Evolutionary conservation across 2,113 vertebrate genomes (phyloP), one percentile per base, ranked within the genome.

Genomic region (Channa maculata): DNA sequence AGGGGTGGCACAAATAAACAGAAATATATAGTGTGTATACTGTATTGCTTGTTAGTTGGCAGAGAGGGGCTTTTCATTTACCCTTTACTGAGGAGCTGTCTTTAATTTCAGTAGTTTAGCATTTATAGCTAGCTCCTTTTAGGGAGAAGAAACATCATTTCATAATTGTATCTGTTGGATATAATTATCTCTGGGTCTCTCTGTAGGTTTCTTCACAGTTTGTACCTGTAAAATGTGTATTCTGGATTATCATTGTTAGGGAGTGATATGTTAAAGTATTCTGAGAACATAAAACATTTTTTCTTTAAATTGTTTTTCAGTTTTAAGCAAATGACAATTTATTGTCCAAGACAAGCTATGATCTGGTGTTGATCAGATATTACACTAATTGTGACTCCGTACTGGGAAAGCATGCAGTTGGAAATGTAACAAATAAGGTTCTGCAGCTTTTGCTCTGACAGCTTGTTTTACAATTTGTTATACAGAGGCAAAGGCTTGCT

Each of bases 381-480:
- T 15, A 24, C 38, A 24, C 15, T 13, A 43, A 64, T 34, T 65
- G 53, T 62, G 64, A 68, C 57, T 60, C 46, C 59, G 69, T 9
- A 37, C 33, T 15, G 15, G 51, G 78, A 58, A 71, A 57, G 34
- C 44, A 59, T 52, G 64, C n/a, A 44, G 49, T 34, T 61, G 12
- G 63, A 67, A 74, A 55, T 60, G 36, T 39, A 77, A 38, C 54
- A 55, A 51, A 60, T 60, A 9, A 63, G 67, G 37, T 43, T 55
- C 60, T 61, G 53, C 68, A 64, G 51, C 41, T 36, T 48, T 75
- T 38, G 38, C 8, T 54, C 73, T 50, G 51, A 58, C 62, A 78
- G 62, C 37, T 48, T 72, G 24, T 64, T 67, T 78, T 52, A 34
- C 34, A 12, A 54, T 80, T 57, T 72, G 61, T 65, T 38, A 52